These are phyloP conservation scores for Carpatolechia fugitivella DNA, from an alignment of 2,888 invertebrate genomes.

Conservation along the genomic window DNA sequence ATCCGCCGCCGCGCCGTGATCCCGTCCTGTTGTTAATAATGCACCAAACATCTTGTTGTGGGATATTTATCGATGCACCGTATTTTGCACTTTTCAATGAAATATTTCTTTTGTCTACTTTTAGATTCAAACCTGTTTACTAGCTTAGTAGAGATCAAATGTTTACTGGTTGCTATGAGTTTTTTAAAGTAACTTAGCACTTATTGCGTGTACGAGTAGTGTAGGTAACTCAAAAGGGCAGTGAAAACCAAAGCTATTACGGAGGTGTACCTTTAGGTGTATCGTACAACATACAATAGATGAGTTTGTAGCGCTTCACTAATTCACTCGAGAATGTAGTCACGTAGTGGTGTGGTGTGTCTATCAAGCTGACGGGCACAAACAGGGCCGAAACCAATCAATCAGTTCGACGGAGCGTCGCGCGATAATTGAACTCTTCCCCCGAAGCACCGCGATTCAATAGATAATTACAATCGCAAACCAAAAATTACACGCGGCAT, in stretches of 20 bases:
- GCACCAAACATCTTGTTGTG: conserved; percentile 11
- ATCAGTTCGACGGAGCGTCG: conserved; percentile 65
- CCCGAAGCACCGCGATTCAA: conserved; percentile 61
- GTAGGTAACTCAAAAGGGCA: not conserved
- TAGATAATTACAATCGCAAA: conserved; percentile 77
- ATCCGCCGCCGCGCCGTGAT: conserved; percentile 30
- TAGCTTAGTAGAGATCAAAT: no score
- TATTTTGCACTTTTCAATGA: not conserved
- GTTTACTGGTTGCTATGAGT: no score
- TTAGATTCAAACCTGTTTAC: no score
- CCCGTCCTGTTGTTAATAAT: not conserved
- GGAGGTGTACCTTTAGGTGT: not conserved
- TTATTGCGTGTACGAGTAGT: no score
- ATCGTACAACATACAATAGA: conserved; percentile 10
- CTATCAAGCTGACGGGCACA: conserved; percentile 62
- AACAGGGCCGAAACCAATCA: conserved; percentile 68
- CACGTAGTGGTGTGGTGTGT: conserved; percentile 51
- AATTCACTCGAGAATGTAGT: conserved; percentile 54
- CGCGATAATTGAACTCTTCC: conserved; percentile 75
- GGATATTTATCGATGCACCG: not conserved
- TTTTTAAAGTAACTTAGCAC: no score
- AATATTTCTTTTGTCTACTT: no score
- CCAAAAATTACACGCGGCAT: conserved; percentile 76
- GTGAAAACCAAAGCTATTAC: not conserved
- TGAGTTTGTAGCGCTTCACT: conserved; percentile 47